Conservation (phyloP, 2,888 invertebrate genomes). For the Vanessa cardui region DNA sequence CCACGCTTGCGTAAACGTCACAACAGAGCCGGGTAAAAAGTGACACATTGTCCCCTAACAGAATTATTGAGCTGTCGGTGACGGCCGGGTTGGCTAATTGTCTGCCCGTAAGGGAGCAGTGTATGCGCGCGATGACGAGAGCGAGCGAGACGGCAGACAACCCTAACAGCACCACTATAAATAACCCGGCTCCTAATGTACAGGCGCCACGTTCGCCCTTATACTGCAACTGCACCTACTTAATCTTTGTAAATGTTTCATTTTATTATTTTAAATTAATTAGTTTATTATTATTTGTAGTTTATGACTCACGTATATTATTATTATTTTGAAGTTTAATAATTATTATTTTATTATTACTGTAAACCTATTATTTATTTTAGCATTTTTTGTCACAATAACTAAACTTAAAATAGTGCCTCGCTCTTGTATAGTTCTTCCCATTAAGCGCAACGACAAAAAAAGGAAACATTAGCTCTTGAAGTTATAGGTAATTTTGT, state of each 20-base stretch:
- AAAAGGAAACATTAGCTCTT: slow-evolving; percentile 5
- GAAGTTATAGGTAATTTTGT: neutral
- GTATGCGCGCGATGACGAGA: slow-evolving; percentile 21
- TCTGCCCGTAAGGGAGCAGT: slow-evolving; percentile 48
- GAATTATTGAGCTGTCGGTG: slow-evolving; percentile 47
- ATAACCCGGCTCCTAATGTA: slow-evolving; percentile 69
- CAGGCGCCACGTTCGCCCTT: slow-evolving; percentile 69
- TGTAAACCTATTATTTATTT: too few relatives aligned
- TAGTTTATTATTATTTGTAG: too few relatives aligned
- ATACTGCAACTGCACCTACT: slow-evolving; percentile 47
- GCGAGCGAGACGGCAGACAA: slow-evolving; percentile 48
- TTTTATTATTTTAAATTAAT: neutral
- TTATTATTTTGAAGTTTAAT: too few relatives aligned
- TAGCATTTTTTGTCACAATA: too few relatives aligned
- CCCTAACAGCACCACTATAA: slow-evolving; percentile 68
- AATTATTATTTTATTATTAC: too few relatives aligned
- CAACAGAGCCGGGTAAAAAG: slow-evolving; percentile 40
- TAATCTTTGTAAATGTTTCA: slow-evolving; percentile 50
- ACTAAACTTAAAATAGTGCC: too few relatives aligned
- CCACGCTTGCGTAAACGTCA: slow-evolving; percentile 47
- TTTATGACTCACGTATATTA: too few relatives aligned
- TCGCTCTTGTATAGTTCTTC: neutral
- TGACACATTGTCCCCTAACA: slow-evolving; percentile 44
- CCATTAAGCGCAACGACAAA: neutral
- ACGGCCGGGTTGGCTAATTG: slow-evolving; percentile 57